These are phyloP conservation scores for Pararge aegeria DNA, from an alignment of 1,140 invertebrate genomes.

Conservation along the genomic window DNA sequence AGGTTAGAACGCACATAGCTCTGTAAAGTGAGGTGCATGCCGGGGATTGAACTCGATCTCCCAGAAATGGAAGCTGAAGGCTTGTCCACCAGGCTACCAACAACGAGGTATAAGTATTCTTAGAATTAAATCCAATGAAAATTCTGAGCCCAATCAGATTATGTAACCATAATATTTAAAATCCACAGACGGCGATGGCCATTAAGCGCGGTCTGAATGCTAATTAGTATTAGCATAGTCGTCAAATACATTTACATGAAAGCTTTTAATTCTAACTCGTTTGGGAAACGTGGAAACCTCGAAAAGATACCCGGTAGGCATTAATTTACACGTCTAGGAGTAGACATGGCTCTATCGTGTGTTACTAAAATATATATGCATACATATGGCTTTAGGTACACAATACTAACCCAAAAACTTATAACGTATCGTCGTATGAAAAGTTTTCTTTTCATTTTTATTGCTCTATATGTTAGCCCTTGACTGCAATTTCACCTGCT, in stretches of 20 bases:
- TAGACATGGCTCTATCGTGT: background rate
- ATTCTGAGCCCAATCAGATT: background rate
- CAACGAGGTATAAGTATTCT: too few relatives aligned
- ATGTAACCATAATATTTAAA: background rate
- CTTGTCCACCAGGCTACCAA: too few relatives aligned
- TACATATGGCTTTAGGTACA: too few relatives aligned
- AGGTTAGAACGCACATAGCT: too few relatives aligned
- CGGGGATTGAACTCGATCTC: too few relatives aligned
- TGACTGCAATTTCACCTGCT: too few relatives aligned
- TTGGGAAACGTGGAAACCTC: background rate
- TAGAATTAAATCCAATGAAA: background rate
- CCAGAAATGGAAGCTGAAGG: too few relatives aligned
- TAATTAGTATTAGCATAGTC: background rate
- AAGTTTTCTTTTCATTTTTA: too few relatives aligned
- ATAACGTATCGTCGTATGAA: too few relatives aligned
- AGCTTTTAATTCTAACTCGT: background rate
- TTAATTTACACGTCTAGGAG: background rate
- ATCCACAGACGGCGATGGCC: background rate
- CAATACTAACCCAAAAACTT: too few relatives aligned
- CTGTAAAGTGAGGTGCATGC: too few relatives aligned
- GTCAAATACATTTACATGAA: slow-evolving; percentile 1
- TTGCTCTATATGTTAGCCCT: too few relatives aligned
- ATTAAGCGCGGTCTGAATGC: background rate
- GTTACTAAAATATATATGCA: background rate
- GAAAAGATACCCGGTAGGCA: background rate